Percentiles rank a stretch among this genome's conserved stretches.
phyloP scores from a whole-genome alignment of 2,888 invertebrate genomes.

The Drosophila mercatorum region DNA sequence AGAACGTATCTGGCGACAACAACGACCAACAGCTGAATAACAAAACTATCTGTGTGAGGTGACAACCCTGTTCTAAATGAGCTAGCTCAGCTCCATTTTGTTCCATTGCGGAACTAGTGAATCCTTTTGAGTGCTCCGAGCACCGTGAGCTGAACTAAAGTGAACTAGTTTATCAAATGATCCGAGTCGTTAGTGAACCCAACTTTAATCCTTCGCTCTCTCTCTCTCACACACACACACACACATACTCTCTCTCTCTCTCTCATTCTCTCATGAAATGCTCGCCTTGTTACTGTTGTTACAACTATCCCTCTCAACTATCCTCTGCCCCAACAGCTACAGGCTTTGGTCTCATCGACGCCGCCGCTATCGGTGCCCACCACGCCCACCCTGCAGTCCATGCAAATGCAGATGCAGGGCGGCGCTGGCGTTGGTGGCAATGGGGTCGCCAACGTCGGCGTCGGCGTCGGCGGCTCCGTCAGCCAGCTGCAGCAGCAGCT shows the following conservation, averaged over 20 bases:
- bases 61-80: neutral
- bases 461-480: slow-evolving; percentile 44
- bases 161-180: slow-evolving; percentile 5
- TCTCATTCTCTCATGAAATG: slow-evolving; percentile 27
- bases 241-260: neutral
- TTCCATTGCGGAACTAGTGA: neutral
- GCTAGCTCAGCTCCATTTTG: neutral
- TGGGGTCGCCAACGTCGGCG: slow-evolving; percentile 44
- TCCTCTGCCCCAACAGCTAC: slow-evolving; percentile 79
- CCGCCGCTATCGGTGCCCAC: slow-evolving; percentile 84
- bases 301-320: slow-evolving; percentile 16
- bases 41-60: slow-evolving; percentile 59
- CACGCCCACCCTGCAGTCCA: slow-evolving; percentile 83
- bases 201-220: neutral
- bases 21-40: slow-evolving; percentile 72
- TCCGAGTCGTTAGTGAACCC: slow-evolving; percentile 1
- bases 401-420: slow-evolving; percentile 84
- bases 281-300: slow-evolving; percentile 33
- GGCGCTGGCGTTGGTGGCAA: slow-evolving; percentile 50
- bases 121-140: too few relatives aligned
- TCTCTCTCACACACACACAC: slow-evolving; percentile 3
- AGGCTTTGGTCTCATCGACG: slow-evolving; percentile 84
- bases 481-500: slow-evolving; percentile 69
- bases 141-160: neutral
- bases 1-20: slow-evolving; percentile 2